Percentiles rank a stretch among this genome's conserved stretches.
Evolutionary conservation across 2,888 invertebrate species (phyloP).

Genomic region (Drosophila pseudotakahashii): DNA sequence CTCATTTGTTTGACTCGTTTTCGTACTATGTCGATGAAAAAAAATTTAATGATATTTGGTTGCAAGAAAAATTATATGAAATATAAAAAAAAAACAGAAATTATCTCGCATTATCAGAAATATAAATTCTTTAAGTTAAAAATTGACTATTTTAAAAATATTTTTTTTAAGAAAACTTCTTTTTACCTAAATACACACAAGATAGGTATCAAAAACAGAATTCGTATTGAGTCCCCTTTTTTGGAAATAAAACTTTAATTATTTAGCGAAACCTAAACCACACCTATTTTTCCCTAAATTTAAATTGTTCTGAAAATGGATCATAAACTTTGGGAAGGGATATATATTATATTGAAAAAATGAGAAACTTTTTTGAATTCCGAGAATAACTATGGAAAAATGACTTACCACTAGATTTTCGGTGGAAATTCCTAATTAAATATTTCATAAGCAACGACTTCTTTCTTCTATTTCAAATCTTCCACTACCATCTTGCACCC

Average conservation of each 20-base stretch:
- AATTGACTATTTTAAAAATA: too few species aligned
- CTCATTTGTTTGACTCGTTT: conserved; percentile 53
- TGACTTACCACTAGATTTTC: too few species aligned
- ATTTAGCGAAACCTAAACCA: not conserved
- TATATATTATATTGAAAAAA: not conserved
- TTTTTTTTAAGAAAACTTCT: too few species aligned
- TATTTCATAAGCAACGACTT: not conserved
- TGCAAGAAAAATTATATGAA: conserved; percentile 9
- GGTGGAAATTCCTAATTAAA: not conserved
- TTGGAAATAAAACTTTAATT: not conserved
- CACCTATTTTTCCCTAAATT: not conserved
- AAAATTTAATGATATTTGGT: conserved; percentile 17
- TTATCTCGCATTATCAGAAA: not conserved
- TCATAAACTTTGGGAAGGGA: not conserved
- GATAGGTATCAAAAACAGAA: too few species aligned
- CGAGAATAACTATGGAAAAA: too few species aligned
- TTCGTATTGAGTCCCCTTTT: too few species aligned
- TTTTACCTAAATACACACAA: too few species aligned
- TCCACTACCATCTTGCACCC: conserved; percentile 39
- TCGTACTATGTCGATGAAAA: conserved; percentile 39
- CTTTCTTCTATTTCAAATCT: conserved; percentile 1
- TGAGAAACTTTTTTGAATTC: too few species aligned
- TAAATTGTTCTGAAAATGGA: not conserved
- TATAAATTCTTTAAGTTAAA: not conserved
- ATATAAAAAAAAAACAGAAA: too few species aligned